These are phyloP conservation scores for Sialis fuliginosa DNA, from an alignment of 2,888 invertebrate species.

Conservation along the genomic window DNA sequence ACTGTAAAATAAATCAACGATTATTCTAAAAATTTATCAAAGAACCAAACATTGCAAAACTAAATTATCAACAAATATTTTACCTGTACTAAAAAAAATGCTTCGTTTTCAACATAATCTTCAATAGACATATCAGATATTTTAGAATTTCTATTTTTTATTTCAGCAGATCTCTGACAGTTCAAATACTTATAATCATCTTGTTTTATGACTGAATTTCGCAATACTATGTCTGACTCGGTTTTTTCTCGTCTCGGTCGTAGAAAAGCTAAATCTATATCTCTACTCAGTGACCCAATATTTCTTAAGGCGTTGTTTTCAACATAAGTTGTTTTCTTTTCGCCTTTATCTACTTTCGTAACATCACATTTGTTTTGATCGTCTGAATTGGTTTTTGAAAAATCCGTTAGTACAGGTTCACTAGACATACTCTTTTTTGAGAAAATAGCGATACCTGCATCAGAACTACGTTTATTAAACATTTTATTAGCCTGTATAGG, in stretches of 20 bases:
- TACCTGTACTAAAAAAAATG: too few species aligned
- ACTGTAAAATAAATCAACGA: too few species aligned
- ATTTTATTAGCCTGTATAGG: slow-evolving; percentile 48
- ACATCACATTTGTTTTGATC: slow-evolving; percentile 19
- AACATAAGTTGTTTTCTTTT: slow-evolving; percentile 27
- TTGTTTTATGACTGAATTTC: slow-evolving; percentile 35
- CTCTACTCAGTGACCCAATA: slow-evolving; percentile 13
- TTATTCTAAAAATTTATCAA: too few species aligned
- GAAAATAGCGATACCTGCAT: slow-evolving; percentile 26
- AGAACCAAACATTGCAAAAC: too few species aligned
- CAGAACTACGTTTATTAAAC: slow-evolving; percentile 43
- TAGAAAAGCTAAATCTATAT: slow-evolving; percentile 26
- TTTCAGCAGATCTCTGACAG: slow-evolving; percentile 15
- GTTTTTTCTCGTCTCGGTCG: slow-evolving; percentile 73
- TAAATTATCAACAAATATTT: too few species aligned
- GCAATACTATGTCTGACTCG: slow-evolving; percentile 69
- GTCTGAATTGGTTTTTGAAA: slow-evolving; percentile 37
- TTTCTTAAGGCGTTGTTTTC: slow-evolving; percentile 16
- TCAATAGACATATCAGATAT: too few species aligned
- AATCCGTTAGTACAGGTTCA: slow-evolving; percentile 55
- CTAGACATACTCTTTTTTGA: slow-evolving; percentile 34
- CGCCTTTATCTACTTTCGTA: slow-evolving; percentile 14
- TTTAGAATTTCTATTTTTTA: slow-evolving; percentile 26
- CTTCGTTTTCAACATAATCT: too few species aligned
- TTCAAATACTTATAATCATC: slow-evolving; percentile 13